A percentile compares a stretch with the other conserved stretches of the same genome.
Evolutionary conservation across 2,888 invertebrate species (phyloP).

Genomic region (Chloroclystis v-ata): DNA sequence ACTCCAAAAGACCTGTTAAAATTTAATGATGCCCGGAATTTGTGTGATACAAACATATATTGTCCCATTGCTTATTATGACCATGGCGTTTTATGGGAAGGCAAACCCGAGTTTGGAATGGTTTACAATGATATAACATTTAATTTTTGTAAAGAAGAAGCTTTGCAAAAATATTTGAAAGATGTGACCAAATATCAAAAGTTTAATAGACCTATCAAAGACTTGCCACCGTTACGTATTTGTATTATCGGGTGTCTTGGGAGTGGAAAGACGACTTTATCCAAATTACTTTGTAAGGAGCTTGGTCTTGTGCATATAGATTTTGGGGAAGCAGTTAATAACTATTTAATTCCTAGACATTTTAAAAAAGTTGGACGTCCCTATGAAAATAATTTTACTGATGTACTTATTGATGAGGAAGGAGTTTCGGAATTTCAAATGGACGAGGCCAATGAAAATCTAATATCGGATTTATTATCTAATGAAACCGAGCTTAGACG

Average conservation of each 20-base stretch:
- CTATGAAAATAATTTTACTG: slow-evolving; percentile 62
- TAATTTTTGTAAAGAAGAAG: slow-evolving; percentile 70
- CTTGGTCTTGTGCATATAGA: slow-evolving; percentile 75
- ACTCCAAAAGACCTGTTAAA: slow-evolving; percentile 41
- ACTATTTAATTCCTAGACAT: slow-evolving; percentile 57
- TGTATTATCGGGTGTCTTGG: slow-evolving; percentile 77
- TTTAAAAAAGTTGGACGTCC: slow-evolving; percentile 63
- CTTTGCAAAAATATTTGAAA: slow-evolving; percentile 66
- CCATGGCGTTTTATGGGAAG: slow-evolving; percentile 77
- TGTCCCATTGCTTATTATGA: slow-evolving; percentile 80
- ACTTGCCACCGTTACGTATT: slow-evolving; percentile 73
- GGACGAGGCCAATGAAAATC: slow-evolving; percentile 55
- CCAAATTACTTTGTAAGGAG: slow-evolving; percentile 71
- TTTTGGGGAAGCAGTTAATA: slow-evolving; percentile 60
- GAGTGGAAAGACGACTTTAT: slow-evolving; percentile 73
- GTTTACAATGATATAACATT: slow-evolving; percentile 76
- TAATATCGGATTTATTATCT: slow-evolving; percentile 46
- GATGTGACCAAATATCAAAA: slow-evolving; percentile 71
- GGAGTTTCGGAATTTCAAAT: slow-evolving; percentile 52
- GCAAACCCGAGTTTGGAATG: slow-evolving; percentile 74
- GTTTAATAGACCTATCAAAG: slow-evolving; percentile 57
- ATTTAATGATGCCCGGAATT: slow-evolving; percentile 52
- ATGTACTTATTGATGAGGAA: slow-evolving; percentile 52
- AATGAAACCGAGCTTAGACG: slow-evolving; percentile 59
- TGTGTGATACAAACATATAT: slow-evolving; percentile 78